Percentiles rank a stretch among this genome's conserved stretches.
Evolutionary conservation across 2,888 invertebrate genomes (phyloP).

Genomic region (Merodon equestris): DNA sequence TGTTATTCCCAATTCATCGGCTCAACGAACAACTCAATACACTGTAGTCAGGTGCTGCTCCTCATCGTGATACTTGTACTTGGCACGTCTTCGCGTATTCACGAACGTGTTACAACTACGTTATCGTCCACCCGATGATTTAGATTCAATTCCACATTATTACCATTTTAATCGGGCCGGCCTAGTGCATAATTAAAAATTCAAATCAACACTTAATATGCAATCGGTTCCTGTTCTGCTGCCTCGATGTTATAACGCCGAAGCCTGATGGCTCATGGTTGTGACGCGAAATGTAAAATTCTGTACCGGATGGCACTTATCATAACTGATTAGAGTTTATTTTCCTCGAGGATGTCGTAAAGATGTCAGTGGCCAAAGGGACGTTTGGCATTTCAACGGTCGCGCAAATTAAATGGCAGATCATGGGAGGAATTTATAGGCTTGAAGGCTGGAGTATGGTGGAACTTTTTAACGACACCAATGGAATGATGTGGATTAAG

Average conservation of each 20-base stretch:
- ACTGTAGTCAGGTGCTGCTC: too few relatives aligned
- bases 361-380: constrained; percentile 14
- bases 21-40: too few relatives aligned
- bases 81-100: too few relatives aligned
- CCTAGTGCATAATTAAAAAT: constrained; percentile 23
- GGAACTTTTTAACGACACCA: not conserved
- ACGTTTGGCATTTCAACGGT: constrained; percentile 14
- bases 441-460: not conserved
- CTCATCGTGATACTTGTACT: too few relatives aligned
- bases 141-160: constrained; percentile 36
- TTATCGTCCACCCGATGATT: constrained; percentile 12
- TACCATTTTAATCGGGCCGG: constrained; percentile 40
- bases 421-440: constrained; percentile 21
- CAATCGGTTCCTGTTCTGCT: not conserved
- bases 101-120: not conserved
- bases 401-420: constrained; percentile 20
- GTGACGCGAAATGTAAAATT: not conserved
- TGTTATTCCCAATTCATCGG: too few relatives aligned
- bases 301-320: constrained; percentile 15
- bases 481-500: too few relatives aligned
- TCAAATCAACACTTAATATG: constrained; percentile 24
- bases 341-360: constrained; percentile 18
- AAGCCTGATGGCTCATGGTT: too few relatives aligned
- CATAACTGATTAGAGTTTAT: constrained; percentile 1
- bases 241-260: not conserved